Base-by-base conservation (phyloP, 2,888 invertebrate species). In the Geotrupes spiniger region DNA sequence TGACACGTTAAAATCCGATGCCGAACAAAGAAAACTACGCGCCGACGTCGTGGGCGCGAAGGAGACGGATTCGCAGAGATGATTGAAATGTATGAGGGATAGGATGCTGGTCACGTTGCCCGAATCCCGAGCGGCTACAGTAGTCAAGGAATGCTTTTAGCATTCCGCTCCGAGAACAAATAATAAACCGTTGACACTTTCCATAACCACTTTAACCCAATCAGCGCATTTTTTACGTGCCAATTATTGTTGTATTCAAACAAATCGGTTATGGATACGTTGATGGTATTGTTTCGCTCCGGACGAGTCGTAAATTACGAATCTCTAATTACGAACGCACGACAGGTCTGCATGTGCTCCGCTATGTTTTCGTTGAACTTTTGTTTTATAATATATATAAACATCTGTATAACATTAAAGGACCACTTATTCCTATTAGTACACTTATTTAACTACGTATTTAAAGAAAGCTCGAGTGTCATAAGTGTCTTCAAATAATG, bases 101-200 rank as follows among this genome's bases (percentile, higher is more conserved):
- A 55, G 58, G 61, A 57, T 63, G 63, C 67, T 59, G 61, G 64
- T 64, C 65, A 63, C 63, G 63, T 63, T 63, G 59, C 56, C 61
- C 58, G 62, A 63, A 64, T 62, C 59, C 60, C 60, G 60, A 61
- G 52, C 61, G 60, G 53, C 53, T 60, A 58, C 64, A 63, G 64
- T 60, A 63, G 65, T 60, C 48, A 46, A 56, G 62, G 69, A 69
- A 71, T 70, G 69, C 69, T 65, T 67, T 71, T 66, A 69, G 65
- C 66, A 70, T 69, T 68, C 69, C 68, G 63, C 63, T 58, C 60
- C 54, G 44, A 64, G 62, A 61, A 63, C 67, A 70, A 69, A 69
- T 69, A 68, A 68, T 68, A 66, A 66, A 65, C 64, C 62, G 62
- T 64, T 67, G 65, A 68, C 67, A 68, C 70, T 68, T 64, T 67